phyloP scores from a whole-genome alignment of 2,113 vertebrate genomes.

The Pardalotus punctatus region DNA sequence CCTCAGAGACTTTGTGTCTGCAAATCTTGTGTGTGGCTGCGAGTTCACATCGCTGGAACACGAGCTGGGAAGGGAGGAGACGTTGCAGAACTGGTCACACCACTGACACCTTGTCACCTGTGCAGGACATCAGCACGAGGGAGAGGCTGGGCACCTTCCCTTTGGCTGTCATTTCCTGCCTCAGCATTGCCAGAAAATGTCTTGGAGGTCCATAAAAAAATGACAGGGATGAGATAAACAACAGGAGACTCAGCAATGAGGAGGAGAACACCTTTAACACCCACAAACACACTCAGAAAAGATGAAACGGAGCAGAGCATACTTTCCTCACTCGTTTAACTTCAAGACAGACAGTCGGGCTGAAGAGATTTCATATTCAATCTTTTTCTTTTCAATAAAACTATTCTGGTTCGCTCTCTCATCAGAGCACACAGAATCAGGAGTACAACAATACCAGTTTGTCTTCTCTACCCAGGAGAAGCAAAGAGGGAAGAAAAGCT shows the following conservation, averaged over 20 bases:
- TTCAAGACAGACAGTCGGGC: not conserved
- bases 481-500: not conserved
- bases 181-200: not conserved
- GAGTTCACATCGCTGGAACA: not conserved
- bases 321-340: not conserved
- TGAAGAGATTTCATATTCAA: not conserved
- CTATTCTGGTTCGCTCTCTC: not conserved
- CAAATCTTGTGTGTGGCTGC: not conserved
- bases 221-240: not conserved
- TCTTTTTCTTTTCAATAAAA: not conserved
- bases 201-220: not conserved
- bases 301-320: not conserved
- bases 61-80: not conserved
- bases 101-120: rapidly evolving
- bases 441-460: not conserved
- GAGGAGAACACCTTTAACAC: not conserved
- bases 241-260: not conserved
- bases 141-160: not conserved
- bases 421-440: not conserved
- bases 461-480: not conserved
- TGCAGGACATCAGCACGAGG: rapidly evolving
- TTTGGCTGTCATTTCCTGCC: not conserved
- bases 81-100: rapidly evolving
- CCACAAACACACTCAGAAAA: rapidly evolving
- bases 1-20: not conserved